Conservation (phyloP, 1,140 invertebrate species). For the Zaprionus vittiger region DNA sequence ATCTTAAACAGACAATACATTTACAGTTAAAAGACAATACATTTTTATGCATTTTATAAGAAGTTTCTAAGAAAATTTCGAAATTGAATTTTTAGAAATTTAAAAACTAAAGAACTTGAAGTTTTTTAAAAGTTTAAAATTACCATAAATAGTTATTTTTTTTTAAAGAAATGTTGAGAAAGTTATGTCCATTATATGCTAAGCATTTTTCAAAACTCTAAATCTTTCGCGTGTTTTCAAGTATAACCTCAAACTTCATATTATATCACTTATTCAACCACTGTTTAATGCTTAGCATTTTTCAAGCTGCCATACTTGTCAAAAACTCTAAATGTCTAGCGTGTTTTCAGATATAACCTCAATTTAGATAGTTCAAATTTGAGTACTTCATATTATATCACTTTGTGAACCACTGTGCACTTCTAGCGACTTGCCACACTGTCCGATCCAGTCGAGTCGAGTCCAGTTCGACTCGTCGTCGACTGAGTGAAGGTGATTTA, state of each 20-base stretch:
- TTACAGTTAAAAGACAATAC: too few species aligned
- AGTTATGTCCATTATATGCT: neutral
- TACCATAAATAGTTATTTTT: too few species aligned
- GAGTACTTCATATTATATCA: neutral
- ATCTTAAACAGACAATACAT: too few species aligned
- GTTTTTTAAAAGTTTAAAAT: neutral
- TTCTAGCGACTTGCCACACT: slow-evolving; percentile 12
- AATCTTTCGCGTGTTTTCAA: too few species aligned
- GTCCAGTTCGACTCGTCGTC: slow-evolving; percentile 25
- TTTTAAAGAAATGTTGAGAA: too few species aligned
- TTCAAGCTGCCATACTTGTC: neutral
- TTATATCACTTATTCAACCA: neutral
- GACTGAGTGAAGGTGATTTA: slow-evolving; percentile 83
- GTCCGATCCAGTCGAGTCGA: slow-evolving; percentile 30
- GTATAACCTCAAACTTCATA: neutral
- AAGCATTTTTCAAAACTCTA: neutral
- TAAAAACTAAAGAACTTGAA: neutral
- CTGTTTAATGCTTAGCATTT: neutral
- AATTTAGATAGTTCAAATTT: neutral
- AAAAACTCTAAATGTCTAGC: too few species aligned
- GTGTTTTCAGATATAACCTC: too few species aligned
- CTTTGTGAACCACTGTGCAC: slow-evolving; percentile 10
- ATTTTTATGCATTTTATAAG: neutral
- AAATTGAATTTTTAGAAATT: neutral
- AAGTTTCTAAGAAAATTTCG: neutral